Evolutionary conservation across 2,888 invertebrate species (phyloP).

Genomic region (Unio delphinus): DNA sequence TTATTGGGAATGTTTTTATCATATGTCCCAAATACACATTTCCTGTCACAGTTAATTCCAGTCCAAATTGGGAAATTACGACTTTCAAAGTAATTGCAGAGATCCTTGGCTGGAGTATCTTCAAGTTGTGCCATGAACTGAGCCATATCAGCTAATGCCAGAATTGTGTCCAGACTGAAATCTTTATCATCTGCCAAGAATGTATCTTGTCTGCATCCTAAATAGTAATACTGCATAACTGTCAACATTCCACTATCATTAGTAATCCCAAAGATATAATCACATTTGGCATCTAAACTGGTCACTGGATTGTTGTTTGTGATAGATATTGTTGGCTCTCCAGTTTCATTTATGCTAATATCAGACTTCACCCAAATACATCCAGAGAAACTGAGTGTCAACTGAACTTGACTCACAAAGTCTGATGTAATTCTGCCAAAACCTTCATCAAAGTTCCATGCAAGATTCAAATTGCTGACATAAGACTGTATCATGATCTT

Average conservation of each 20-base stretch:
- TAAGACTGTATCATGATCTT: constrained; percentile 3
- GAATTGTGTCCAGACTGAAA: constrained; percentile 5
- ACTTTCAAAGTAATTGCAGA: constrained; percentile 34
- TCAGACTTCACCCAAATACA: constrained; percentile 18
- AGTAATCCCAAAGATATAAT: constrained; percentile 1
- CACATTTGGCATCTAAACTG: constrained; percentile 4
- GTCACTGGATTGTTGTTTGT: constrained; percentile 1
- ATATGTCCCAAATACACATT: constrained; percentile 24
- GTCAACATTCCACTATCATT: no score
- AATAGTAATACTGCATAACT: no score
- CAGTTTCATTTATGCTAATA: constrained; percentile 1
- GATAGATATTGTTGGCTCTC: constrained; percentile 3
- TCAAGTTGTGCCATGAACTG: no score
- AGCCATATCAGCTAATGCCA: constrained; percentile 12
- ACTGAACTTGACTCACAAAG: constrained; percentile 10
- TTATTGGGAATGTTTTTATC: no score
- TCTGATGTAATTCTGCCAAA: constrained; percentile 15
- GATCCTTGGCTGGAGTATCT: constrained; percentile 24
- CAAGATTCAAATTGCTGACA: constrained; percentile 8
- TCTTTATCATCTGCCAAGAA: constrained; percentile 14
- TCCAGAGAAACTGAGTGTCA: constrained; percentile 14
- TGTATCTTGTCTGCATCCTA: not conserved
- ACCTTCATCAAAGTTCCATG: constrained; percentile 34
- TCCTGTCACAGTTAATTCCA: constrained; percentile 30
- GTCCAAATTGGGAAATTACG: constrained; percentile 29